A percentile compares a stretch with the other conserved stretches of the same genome.
These are phyloP conservation scores for Argyra leucocephala DNA, from an alignment of 2,888 invertebrate genomes.

Conservation along the genomic window DNA sequence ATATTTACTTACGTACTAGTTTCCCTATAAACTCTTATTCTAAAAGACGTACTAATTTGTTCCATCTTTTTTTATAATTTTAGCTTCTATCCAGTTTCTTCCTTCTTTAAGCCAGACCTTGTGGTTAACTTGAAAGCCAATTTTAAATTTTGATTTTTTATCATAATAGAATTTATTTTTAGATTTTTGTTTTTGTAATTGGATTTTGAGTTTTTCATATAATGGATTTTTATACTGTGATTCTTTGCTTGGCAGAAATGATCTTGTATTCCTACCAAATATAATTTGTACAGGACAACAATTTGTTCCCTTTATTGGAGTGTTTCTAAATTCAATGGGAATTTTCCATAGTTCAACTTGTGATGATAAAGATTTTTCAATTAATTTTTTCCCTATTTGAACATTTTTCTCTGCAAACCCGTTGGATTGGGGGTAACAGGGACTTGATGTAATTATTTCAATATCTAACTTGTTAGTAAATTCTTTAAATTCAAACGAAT, in stretches of 20 bases:
- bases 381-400: conserved; percentile 18
- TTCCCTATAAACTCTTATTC: too few species aligned
- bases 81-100: too few species aligned
- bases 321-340: conserved; percentile 22
- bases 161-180: too few species aligned
- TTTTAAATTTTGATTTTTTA: conserved; percentile 10
- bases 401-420: conserved; percentile 22
- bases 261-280: conserved; percentile 22
- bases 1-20: too few species aligned
- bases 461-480: conserved; percentile 17
- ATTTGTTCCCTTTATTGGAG: conserved; percentile 18
- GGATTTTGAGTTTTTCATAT: conserved; percentile 7
- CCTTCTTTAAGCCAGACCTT: conserved; percentile 18
- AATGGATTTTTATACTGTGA: conserved; percentile 17
- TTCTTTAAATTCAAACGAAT: conserved; percentile 18
- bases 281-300: conserved; percentile 20
- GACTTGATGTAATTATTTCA: conserved; percentile 22
- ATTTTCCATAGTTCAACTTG: conserved; percentile 17
- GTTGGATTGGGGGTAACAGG: conserved; percentile 20
- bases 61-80: too few species aligned
- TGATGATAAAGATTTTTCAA: conserved; percentile 17
- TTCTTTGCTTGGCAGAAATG: conserved; percentile 19
- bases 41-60: too few species aligned
- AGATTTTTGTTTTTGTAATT: conserved; percentile 18
- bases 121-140: conserved; percentile 16